A percentile compares a stretch with the other conserved stretches of the same genome.
These are phyloP conservation scores for Sminthurinus signatus DNA, from an alignment of 1,140 invertebrate genomes.

Conservation along the genomic window DNA sequence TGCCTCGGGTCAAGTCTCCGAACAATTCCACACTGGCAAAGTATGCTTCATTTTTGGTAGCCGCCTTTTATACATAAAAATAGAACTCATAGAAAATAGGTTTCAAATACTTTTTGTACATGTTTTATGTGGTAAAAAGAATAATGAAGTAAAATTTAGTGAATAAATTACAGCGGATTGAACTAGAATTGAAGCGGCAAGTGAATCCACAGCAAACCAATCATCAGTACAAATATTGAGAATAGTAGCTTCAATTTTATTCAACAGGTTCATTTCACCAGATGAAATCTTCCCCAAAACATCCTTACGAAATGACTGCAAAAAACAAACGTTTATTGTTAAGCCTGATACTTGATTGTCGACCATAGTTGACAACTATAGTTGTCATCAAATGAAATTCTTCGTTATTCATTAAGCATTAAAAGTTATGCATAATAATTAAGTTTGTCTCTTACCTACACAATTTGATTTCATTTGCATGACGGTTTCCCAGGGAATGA, in stretches of 20 bases:
- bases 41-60: conserved; percentile 13
- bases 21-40: conserved; percentile 51
- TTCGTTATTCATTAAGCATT: no score
- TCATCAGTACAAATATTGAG: conserved; percentile 37
- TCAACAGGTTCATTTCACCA: conserved; percentile 51
- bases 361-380: no score
- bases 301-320: conserved; percentile 53
- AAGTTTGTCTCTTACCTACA: no score
- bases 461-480: conserved; percentile 20
- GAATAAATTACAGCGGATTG: conserved; percentile 22
- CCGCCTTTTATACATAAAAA: no score
- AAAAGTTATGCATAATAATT: no score
- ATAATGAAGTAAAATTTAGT: no score
- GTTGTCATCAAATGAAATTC: no score
- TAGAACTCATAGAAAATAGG: no score
- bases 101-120: no score
- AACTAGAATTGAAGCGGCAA: conserved; percentile 52
- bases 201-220: conserved; percentile 54
- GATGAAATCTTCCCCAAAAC: conserved; percentile 48
- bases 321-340: no score
- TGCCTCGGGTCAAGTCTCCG: conserved; percentile 54
- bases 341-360: no score
- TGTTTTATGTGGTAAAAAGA: no score
- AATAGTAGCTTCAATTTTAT: conserved; percentile 50
- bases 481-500: conserved; percentile 61